Percentiles rank a stretch among this genome's conserved stretches.
These are phyloP conservation scores for Rallus crepitans DNA, from an alignment of 2,797 vertebrate genomes.

Conservation along the genomic window DNA sequence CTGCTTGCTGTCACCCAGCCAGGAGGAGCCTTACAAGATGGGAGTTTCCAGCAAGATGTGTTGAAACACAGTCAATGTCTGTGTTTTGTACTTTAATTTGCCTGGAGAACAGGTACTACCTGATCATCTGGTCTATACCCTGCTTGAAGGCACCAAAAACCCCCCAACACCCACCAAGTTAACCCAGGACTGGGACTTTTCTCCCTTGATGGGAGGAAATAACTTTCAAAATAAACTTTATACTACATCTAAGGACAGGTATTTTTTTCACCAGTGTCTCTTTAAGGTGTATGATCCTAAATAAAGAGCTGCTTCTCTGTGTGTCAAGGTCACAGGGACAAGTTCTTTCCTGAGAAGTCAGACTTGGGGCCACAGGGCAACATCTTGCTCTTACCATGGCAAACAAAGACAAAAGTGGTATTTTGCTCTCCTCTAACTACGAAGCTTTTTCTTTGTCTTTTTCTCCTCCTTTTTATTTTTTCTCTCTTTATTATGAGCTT, in stretches of 20 bases:
- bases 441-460: background rate
- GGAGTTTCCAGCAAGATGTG: background rate
- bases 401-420: background rate
- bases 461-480: background rate
- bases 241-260: background rate
- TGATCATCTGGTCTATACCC: background rate
- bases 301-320: background rate
- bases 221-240: background rate
- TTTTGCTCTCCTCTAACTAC: slow-evolving; percentile 12
- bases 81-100: background rate
- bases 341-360: background rate
- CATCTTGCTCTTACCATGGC: background rate
- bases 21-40: background rate
- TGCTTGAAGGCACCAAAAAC: background rate
- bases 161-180: background rate
- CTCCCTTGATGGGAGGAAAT: background rate
- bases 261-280: background rate
- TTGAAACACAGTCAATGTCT: background rate
- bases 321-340: background rate
- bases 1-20: background rate
- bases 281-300: background rate
- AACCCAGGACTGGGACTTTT: background rate
- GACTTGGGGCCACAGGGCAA: background rate
- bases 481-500: background rate
- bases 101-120: background rate